Evolutionary conservation across 2,888 invertebrate genomes (phyloP).

Genomic region (Buathra laborator): DNA sequence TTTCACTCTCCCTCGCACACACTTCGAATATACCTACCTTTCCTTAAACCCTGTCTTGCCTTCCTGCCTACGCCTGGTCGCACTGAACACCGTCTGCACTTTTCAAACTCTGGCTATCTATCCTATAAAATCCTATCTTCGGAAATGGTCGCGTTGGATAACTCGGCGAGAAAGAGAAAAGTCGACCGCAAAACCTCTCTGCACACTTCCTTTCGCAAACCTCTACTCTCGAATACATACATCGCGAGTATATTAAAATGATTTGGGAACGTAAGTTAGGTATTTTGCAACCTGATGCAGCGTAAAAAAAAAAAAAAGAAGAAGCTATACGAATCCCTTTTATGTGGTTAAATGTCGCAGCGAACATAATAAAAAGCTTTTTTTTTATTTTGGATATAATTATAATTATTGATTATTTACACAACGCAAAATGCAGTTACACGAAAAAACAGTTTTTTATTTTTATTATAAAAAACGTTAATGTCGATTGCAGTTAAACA

Average conservation of each 20-base stretch:
- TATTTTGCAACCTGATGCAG: background rate
- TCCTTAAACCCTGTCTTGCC: background rate
- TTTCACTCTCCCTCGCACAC: constrained; percentile 28
- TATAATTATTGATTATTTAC: too few species aligned
- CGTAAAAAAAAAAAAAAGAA: too few species aligned
- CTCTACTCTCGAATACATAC: background rate
- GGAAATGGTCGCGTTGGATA: constrained; percentile 20
- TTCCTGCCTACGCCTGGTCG: background rate
- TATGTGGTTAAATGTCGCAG: too few species aligned
- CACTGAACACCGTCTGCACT: constrained; percentile 44
- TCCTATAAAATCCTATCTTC: constrained; percentile 54
- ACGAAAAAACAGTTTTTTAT: too few species aligned
- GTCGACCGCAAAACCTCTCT: background rate
- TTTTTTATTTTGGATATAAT: too few species aligned
- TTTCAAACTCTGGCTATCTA: constrained; percentile 51
- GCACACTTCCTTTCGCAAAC: background rate
- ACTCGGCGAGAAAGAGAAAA: background rate
- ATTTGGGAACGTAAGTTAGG: background rate
- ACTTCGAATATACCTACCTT: constrained; percentile 10
- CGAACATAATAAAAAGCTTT: too few species aligned
- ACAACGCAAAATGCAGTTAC: too few species aligned
- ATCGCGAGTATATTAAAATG: background rate
- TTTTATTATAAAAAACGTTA: too few species aligned
- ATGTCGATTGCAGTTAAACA: too few species aligned
- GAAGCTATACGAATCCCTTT: too few species aligned